A percentile compares a stretch with the other conserved stretches of the same genome.
Evolutionary conservation across 2,888 invertebrate genomes (phyloP).

Genomic region (Plemyria rubiginata): DNA sequence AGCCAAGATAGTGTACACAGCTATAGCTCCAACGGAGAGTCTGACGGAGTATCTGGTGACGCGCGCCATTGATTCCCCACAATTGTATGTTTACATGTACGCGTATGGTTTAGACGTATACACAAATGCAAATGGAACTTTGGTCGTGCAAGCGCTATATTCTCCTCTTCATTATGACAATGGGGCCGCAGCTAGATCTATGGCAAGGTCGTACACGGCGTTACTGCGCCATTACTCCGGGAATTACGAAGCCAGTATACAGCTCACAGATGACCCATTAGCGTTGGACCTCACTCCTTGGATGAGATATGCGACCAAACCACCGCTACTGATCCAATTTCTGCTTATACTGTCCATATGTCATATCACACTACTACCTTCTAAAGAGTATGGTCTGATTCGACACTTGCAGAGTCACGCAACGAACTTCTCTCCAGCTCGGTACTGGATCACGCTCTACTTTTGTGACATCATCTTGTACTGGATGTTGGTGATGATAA

Average conservation of each 20-base stretch:
- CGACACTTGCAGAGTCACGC: conserved; percentile 70
- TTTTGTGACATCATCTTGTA: conserved; percentile 66
- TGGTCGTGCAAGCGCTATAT: conserved; percentile 64
- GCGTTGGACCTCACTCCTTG: conserved; percentile 63
- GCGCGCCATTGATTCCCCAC: conserved; percentile 71
- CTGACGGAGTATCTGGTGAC: conserved; percentile 67
- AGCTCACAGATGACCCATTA: conserved; percentile 67
- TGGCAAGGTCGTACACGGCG: conserved; percentile 66
- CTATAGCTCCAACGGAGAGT: conserved; percentile 59
- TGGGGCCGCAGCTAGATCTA: conserved; percentile 63
- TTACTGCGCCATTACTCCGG: conserved; percentile 65
- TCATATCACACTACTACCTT: conserved; percentile 70
- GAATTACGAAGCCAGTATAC: conserved; percentile 60
- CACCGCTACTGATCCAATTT: conserved; percentile 66
- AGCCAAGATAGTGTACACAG: conserved; percentile 57
- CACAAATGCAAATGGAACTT: conserved; percentile 36
- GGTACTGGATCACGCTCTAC: conserved; percentile 68
- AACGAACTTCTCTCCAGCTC: conserved; percentile 64
- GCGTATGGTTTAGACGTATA: conserved; percentile 70
- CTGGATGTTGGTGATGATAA: conserved; percentile 58
- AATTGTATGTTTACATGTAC: conserved; percentile 65
- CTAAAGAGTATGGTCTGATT: conserved; percentile 67
- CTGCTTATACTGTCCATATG: conserved; percentile 68
- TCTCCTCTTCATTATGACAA: conserved; percentile 68
- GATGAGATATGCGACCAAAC: conserved; percentile 50